phyloP scores from a whole-genome alignment of 2,888 invertebrate species.

The Priocnemis perturbator region DNA sequence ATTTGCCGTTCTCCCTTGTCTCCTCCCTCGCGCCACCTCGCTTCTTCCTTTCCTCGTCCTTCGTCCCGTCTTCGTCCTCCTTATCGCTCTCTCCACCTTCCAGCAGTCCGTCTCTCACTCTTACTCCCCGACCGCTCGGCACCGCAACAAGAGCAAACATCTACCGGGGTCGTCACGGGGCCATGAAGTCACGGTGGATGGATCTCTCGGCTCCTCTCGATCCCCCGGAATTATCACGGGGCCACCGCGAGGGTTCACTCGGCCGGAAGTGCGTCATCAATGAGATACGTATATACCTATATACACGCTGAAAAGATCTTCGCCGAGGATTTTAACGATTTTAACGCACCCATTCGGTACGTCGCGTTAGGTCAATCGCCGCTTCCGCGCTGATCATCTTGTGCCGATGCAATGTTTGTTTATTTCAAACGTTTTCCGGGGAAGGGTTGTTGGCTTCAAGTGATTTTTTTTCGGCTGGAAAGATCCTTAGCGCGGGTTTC shows the following conservation, averaged over 20 bases:
- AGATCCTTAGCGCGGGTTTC: too few relatives aligned
- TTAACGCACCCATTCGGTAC: too few relatives aligned
- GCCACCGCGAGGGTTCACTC: constrained; percentile 61
- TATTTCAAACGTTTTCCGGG: too few relatives aligned
- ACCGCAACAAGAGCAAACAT: constrained; percentile 72
- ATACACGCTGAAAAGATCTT: constrained; percentile 49
- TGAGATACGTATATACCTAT: constrained; percentile 55
- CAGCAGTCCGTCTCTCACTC: constrained; percentile 25
- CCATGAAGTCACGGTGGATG: constrained; percentile 68
- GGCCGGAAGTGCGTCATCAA: constrained; percentile 69
- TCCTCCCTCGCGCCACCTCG: constrained; percentile 34
- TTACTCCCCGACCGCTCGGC: constrained; percentile 51
- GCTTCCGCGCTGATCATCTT: too few relatives aligned
- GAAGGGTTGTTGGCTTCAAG: too few relatives aligned
- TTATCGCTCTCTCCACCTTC: constrained; percentile 38
- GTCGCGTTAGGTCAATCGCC: too few relatives aligned
- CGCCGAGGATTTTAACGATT: not conserved
- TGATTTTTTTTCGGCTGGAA: too few relatives aligned
- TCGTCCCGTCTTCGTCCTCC: constrained; percentile 25
- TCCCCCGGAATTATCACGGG: constrained; percentile 65
- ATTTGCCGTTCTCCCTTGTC: constrained; percentile 12
- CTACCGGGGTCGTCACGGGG: constrained; percentile 71
- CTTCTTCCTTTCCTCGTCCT: constrained; percentile 34
- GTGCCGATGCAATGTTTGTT: too few relatives aligned
- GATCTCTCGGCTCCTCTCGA: constrained; percentile 60